Evolutionary conservation across 2,888 invertebrate genomes (phyloP), one percentile per base, ranked within the genome.

Genomic region (Dasysyrphus albostriatus): DNA sequence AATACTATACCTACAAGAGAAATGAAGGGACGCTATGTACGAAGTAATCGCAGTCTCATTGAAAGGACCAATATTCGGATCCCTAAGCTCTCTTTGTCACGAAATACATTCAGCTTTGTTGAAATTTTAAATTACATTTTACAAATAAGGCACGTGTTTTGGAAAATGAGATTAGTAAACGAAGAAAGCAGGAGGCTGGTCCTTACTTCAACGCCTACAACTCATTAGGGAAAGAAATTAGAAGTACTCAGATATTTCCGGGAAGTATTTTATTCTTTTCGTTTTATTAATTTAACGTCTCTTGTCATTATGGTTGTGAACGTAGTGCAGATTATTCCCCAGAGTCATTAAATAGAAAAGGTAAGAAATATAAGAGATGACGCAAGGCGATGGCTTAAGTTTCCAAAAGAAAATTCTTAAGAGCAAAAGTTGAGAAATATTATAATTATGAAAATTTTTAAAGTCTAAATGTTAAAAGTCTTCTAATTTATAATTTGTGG

Each of bases 281-380:
- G 42, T 42, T 24, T 34, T 42, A 19, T 14, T 42, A 14, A 24
- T 42, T 24, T 42, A 59, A 59, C 39, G 59, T 42, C 19, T 12
- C 4, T 42, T 2, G 39, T 42, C 39, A 24, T 61, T 58, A 56
- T 4, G 56, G 5, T n/a, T n/a, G n/a, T 19, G 10, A 9, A 8
- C 9, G 47, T 32, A 19, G n/a, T 32, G n/a, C 39, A 12, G 39
- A 42, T 24, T 42, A 12, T 24, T 61, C 61, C 39, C 24, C 0
- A 24, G 24, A 24, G 37, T 24, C 39, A 42, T 61, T 39, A 61
- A 61, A 42, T 42, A 14, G 42, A 19, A 19, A 39, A 59, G 59
- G 39, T 16, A 19, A 6, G 39, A 59, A 59, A 14, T 42, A 37
- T 16, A 37, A 16, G 10, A 16, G 19, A 37, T 8, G 4, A 56